A percentile compares a stretch with the other conserved stretches of the same genome.
Conservation (phyloP, 2,888 invertebrate species). For the Cabera pusaria region DNA sequence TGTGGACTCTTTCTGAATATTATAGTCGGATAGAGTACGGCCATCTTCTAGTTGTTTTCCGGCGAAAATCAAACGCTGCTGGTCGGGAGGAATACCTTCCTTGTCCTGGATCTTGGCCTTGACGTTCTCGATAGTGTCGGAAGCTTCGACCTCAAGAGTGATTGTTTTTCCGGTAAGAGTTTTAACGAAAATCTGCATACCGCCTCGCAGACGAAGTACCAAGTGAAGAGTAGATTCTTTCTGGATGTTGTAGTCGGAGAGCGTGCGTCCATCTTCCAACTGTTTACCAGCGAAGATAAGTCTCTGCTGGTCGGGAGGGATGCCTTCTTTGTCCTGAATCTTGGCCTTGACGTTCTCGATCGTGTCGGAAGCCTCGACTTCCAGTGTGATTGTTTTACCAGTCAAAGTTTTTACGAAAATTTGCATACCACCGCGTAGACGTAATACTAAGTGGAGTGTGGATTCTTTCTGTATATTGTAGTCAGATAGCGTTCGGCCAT, state of each 20-base stretch:
- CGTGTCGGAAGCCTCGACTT: constrained; percentile 30
- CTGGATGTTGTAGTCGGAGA: constrained; percentile 32
- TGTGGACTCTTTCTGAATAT: constrained; percentile 32
- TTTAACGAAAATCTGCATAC: constrained; percentile 35
- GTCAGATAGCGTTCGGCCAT: constrained; percentile 30
- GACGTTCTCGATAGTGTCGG: constrained; percentile 31
- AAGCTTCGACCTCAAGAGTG: constrained; percentile 30
- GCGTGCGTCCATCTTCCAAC: constrained; percentile 30
- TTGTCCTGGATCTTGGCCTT: constrained; percentile 34
- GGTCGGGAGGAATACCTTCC: constrained; percentile 33
- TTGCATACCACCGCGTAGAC: constrained; percentile 35
- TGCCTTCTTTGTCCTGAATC: constrained; percentile 34
- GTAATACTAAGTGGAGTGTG: constrained; percentile 28
- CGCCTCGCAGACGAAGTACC: constrained; percentile 32
- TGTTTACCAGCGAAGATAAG: constrained; percentile 33
- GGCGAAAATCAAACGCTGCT: constrained; percentile 31
- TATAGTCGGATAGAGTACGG: constrained; percentile 30
- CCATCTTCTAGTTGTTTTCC: constrained; percentile 33
- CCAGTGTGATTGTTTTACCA: constrained; percentile 29
- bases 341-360: constrained; percentile 32
- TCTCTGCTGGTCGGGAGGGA: constrained; percentile 32
- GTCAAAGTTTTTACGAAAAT: constrained; percentile 33
- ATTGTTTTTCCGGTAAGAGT: constrained; percentile 32
- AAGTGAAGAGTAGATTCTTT: constrained; percentile 32
- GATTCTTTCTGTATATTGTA: constrained; percentile 35